Percentiles rank a stretch among this genome's conserved stretches.
phyloP scores from a whole-genome alignment of 2,888 invertebrate genomes.

The Reticulitermes lucifugus region DNA sequence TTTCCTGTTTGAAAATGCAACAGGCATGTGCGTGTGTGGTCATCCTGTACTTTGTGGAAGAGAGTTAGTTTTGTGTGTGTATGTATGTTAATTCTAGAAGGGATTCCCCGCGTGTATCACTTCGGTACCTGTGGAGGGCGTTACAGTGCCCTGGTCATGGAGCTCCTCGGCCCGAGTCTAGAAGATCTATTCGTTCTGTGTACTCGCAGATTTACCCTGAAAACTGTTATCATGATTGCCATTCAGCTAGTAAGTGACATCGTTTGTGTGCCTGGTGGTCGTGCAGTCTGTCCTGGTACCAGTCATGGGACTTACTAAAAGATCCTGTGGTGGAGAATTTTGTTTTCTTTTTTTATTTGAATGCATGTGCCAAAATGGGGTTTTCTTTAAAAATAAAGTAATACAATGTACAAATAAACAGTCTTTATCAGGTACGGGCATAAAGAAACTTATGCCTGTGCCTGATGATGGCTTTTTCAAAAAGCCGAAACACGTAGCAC shows the following conservation, averaged over 20 bases:
- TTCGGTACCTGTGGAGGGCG: conserved; percentile 78
- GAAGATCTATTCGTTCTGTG: conserved; percentile 77
- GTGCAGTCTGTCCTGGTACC: not conserved
- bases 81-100: conserved; percentile 64
- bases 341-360: too few species aligned
- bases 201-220: conserved; percentile 76
- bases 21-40: too few species aligned
- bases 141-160: conserved; percentile 81
- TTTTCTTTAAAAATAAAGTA: not conserved
- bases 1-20: too few species aligned
- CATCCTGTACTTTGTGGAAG: not conserved
- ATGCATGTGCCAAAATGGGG: not conserved
- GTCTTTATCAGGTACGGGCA: too few species aligned
- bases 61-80: conserved; percentile 7
- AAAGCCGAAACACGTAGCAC: too few species aligned
- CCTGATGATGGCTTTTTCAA: too few species aligned
- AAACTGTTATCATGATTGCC: conserved; percentile 79
- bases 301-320: too few species aligned
- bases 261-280: not conserved
- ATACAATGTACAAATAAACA: too few species aligned
- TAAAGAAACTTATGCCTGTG: too few species aligned
- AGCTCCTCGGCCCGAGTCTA: conserved; percentile 77
- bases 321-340: too few species aligned
- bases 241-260: conserved; percentile 71
- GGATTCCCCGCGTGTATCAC: conserved; percentile 79